These are phyloP conservation scores for Lydus trimaculatus DNA, from an alignment of 2,888 invertebrate species.

Conservation along the genomic window DNA sequence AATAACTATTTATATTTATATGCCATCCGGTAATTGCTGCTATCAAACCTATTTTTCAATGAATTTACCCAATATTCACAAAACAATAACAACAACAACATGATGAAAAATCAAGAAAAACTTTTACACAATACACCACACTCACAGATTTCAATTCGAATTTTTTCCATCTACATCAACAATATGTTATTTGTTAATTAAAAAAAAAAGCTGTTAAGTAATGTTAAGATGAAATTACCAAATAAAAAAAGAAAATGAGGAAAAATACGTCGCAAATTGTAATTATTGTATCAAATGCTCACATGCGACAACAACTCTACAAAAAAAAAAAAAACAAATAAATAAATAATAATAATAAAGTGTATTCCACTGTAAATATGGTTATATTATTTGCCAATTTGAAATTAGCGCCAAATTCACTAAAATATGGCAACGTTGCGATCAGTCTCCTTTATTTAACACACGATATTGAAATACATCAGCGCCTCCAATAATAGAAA, in stretches of 20 bases:
- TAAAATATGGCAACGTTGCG: not conserved
- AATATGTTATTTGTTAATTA: conserved; percentile 63
- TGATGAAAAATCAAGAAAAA: too few species aligned
- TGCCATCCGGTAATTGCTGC: conserved; percentile 7
- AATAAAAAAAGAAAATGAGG: conserved; percentile 45
- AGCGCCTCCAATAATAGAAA: too few species aligned
- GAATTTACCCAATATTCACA: not conserved
- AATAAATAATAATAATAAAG: too few species aligned
- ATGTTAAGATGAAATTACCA: conserved; percentile 58
- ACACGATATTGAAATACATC: too few species aligned
- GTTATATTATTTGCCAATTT: not conserved
- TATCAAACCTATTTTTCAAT: not conserved
- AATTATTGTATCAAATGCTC: conserved; percentile 62
- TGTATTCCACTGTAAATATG: conserved; percentile 55
- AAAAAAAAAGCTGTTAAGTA: conserved; percentile 62
- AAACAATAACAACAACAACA: too few species aligned
- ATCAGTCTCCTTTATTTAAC: not conserved
- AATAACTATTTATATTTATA: not conserved
- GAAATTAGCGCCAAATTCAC: too few species aligned
- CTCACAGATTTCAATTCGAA: conserved; percentile 56
- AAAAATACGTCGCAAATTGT: conserved; percentile 55
- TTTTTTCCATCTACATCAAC: conserved; percentile 58
- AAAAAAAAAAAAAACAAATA: too few species aligned
- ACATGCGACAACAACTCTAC: conserved; percentile 59
- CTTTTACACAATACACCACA: conserved; percentile 31